These are phyloP conservation scores for Hydrophis major DNA, from an alignment of 2,797 vertebrate genomes.

Conservation along the genomic window DNA sequence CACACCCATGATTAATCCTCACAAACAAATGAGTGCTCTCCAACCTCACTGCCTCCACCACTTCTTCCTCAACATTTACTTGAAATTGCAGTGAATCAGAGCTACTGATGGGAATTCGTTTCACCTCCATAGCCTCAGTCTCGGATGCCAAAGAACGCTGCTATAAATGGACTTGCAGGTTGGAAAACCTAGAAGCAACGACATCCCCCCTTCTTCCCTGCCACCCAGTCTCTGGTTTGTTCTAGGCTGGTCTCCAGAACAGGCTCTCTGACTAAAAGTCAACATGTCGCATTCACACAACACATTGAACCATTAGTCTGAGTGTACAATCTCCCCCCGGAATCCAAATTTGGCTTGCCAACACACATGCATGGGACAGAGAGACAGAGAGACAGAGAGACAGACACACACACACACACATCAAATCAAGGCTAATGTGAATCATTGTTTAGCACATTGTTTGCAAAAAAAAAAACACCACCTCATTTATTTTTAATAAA, in stretches of 20 bases:
- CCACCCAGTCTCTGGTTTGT: background rate
- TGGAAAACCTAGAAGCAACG: background rate
- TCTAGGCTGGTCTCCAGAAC: background rate
- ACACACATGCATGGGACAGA: background rate
- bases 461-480: background rate
- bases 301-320: background rate
- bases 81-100: background rate
- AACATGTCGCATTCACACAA: background rate
- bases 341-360: background rate
- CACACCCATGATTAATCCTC: background rate
- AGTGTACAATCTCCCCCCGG: no score
- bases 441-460: background rate
- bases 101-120: background rate
- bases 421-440: background rate
- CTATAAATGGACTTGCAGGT: background rate
- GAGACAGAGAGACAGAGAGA: no score
- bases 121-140: background rate
- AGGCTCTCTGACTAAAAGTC: background rate
- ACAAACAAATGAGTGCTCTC: background rate
- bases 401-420: no score
- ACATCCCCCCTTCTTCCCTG: background rate
- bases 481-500: background rate
- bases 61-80: background rate
- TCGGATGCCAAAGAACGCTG: background rate
- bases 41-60: background rate